Percentiles rank a stretch among this genome's conserved stretches.
Evolutionary conservation across 1,140 invertebrate species (phyloP).

Genomic region (Anoplolepis gracilipes): DNA sequence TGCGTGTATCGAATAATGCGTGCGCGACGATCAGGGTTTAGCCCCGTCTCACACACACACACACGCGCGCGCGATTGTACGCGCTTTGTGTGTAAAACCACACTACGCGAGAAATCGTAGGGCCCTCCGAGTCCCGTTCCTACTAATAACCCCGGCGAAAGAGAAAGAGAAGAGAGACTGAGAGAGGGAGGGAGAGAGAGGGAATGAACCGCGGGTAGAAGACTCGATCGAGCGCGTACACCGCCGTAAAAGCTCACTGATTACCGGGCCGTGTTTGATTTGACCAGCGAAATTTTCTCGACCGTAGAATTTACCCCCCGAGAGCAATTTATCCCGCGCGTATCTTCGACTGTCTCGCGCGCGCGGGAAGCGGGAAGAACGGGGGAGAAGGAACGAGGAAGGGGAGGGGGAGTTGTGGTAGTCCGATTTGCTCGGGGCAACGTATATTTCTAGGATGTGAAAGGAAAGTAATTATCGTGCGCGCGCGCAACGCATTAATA

Average conservation of each 20-base stretch:
- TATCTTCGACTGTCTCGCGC: slow-evolving; percentile 39
- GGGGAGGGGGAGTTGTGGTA: background rate
- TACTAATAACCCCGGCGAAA: slow-evolving; percentile 39
- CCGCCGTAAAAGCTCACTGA: slow-evolving; percentile 58
- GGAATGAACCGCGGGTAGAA: background rate
- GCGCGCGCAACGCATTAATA: slow-evolving; percentile 38
- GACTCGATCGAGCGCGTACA: slow-evolving; percentile 34
- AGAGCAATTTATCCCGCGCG: slow-evolving; percentile 54
- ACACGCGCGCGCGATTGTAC: background rate
- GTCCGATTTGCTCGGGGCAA: slow-evolving; percentile 36
- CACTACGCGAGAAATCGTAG: slow-evolving; percentile 44
- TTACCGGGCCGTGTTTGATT: slow-evolving; percentile 58
- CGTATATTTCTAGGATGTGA: slow-evolving; percentile 56
- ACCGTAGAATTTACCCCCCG: slow-evolving; percentile 54
- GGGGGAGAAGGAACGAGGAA: no score
- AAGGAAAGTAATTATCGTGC: slow-evolving; percentile 53
- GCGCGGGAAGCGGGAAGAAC: slow-evolving; percentile 29
- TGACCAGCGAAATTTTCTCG: slow-evolving; percentile 58
- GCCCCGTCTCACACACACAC: background rate
- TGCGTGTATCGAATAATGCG: slow-evolving; percentile 56
- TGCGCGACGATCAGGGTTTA: slow-evolving; percentile 14
- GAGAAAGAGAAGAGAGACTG: background rate
- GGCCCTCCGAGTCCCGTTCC: slow-evolving; percentile 18
- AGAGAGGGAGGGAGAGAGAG: background rate
- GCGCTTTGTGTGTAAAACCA: slow-evolving; percentile 46